Evolutionary conservation across 2,113 vertebrate genomes (phyloP).

Genomic region (Phrynosoma blainvillii): DNA sequence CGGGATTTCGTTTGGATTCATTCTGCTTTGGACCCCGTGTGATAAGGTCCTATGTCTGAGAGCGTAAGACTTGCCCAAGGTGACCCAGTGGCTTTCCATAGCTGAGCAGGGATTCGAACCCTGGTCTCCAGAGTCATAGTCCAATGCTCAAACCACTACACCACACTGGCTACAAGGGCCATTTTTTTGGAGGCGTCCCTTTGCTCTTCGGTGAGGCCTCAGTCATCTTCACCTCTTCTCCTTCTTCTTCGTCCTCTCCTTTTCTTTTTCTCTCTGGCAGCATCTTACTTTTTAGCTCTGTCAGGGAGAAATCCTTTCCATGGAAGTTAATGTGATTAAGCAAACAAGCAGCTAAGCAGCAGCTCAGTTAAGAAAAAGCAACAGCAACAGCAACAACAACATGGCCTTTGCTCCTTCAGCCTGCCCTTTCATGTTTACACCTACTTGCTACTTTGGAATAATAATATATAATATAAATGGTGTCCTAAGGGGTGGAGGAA

Average conservation of each 20-base stretch:
- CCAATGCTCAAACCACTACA: no score
- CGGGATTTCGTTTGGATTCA: no score
- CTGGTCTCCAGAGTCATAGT: no score
- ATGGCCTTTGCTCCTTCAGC: not conserved
- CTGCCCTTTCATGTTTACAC: not conserved
- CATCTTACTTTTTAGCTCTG: rapidly evolving
- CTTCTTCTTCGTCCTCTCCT: not conserved
- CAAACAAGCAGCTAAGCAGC: not conserved
- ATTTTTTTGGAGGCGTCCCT: no score
- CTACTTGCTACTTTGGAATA: not conserved
- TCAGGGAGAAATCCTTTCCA: not conserved
- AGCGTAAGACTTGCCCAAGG: no score
- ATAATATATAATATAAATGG: not conserved
- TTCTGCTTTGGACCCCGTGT: no score
- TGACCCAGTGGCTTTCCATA: no score
- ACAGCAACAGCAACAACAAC: no score
- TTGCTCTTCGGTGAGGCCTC: not conserved
- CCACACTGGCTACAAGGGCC: no score
- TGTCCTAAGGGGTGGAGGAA: slow-evolving; percentile 32
- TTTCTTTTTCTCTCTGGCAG: not conserved
- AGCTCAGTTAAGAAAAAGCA: not conserved
- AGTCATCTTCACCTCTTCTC: no score
- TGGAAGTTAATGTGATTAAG: not conserved
- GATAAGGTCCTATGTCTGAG: no score
- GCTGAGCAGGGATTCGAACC: no score